Evolutionary conservation across 2,113 vertebrate genomes (phyloP), one percentile per base, ranked within the genome.

Genomic region (Hypocryptadius cinnamomeus): DNA sequence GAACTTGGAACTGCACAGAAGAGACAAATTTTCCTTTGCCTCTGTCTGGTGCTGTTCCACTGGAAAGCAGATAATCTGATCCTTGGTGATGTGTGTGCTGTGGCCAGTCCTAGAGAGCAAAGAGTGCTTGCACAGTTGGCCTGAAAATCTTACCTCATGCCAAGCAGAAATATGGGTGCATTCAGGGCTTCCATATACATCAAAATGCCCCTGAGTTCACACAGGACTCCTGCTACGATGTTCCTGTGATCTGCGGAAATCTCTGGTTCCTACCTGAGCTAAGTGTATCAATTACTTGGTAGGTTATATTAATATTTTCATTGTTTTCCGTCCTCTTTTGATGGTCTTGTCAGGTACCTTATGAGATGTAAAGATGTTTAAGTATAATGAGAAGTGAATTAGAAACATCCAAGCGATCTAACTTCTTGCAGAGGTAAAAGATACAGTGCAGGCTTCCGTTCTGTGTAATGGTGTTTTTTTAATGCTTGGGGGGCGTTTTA

Each of bases 111-210:
- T 69, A 48, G 59, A 42, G 22, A 70, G 71, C 30, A 79, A 40
- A 45, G 9, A 57, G 28, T 12, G 42, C 72, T 85, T 47, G 68
- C 47, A 47, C 31, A 57, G 51, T 82, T 87, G 63, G 37, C 66
- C 88, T 76, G 63, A 37, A 85, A 57, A 39, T 56, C 23, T 65
- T 60, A 2, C 2, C 6, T 45, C 44, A 11, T 47, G 13, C 22
- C 6, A 20, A 16, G 51, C 1, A 9, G 31, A 78, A 59, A 16
- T 30, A 20, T 0, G 0, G 12, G 18, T 37, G 16, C 28, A 4
- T 64, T 22, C 20, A 28, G 81, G 51, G 48, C 81, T 79, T 71
- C 30, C 64, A 73, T 12, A 54, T 13, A 25, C 4, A 8, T 63
- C 47, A 20, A 27, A 70, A 27, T 64, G 30, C 13, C 33, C 24